These are phyloP conservation scores for Ptychochromis oligacanthus DNA, from an alignment of 2,113 vertebrate genomes.

Conservation along the genomic window DNA sequence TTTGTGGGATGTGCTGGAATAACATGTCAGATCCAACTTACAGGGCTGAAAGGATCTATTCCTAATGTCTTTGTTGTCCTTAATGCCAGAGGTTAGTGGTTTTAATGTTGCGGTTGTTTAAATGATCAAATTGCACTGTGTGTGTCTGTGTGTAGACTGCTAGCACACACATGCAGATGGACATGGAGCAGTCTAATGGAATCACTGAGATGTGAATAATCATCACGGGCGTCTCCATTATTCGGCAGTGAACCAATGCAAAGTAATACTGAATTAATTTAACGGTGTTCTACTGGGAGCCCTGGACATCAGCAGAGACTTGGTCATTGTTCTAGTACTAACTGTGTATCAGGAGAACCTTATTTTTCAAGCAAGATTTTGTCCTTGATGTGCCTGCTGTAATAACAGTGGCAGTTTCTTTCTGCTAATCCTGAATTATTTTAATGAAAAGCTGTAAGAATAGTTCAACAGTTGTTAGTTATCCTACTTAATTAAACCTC, in stretches of 20 bases:
- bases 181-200: conserved; percentile 58
- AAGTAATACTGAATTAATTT: conserved; percentile 51
- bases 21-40: conserved; percentile 3
- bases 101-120: neutral
- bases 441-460: neutral
- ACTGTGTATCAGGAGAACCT: neutral
- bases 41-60: neutral
- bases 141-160: neutral
- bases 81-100: neutral
- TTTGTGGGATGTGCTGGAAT: neutral
- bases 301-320: conserved; percentile 18
- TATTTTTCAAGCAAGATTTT: neutral
- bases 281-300: conserved; percentile 40
- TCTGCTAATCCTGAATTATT: neutral
- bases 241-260: conserved; percentile 68
- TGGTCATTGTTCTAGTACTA: conserved; percentile 9
- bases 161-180: neutral
- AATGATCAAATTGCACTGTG: neutral
- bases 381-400: neutral
- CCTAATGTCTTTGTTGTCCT: neutral
- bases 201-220: conserved; percentile 69
- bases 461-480: too few species aligned
- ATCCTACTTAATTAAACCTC: too few species aligned
- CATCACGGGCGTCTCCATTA: conserved; percentile 58
- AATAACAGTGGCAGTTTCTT: neutral